Conservation (phyloP, 2,797 vertebrate genomes). For the Pagetopsis macropterus region DNA sequence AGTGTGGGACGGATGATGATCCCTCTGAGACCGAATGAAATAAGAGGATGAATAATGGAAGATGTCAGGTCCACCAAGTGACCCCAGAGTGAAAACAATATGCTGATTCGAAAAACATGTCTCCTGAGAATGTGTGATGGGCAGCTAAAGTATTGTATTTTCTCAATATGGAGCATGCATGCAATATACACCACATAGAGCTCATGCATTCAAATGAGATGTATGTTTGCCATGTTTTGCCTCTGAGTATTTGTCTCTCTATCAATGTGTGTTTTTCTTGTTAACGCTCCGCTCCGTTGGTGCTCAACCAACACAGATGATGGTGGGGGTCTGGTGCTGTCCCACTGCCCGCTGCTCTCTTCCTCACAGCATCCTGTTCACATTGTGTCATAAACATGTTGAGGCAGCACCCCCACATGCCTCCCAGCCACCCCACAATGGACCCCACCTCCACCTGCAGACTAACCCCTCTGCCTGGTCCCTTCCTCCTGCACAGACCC, state of each 20-base stretch:
- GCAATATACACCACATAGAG: neutral
- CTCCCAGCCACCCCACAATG: slow-evolving; percentile 23
- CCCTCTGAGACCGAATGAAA: slow-evolving; percentile 57
- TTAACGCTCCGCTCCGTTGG: slow-evolving; percentile 24
- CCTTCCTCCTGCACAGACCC: slow-evolving; percentile 47
- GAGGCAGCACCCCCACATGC: slow-evolving; percentile 27
- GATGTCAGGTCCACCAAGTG: slow-evolving; percentile 24
- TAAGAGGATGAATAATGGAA: slow-evolving; percentile 65
- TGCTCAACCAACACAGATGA: slow-evolving; percentile 36
- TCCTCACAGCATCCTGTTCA: slow-evolving; percentile 69
- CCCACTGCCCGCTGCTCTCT: slow-evolving; percentile 7
- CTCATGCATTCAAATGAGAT: slow-evolving; percentile 32
- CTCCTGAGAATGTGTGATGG: slow-evolving; percentile 9
- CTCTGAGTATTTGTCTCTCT: slow-evolving; percentile 21
- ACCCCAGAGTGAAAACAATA: slow-evolving; percentile 18
- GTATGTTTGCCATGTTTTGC: slow-evolving; percentile 34
- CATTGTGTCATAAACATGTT: slow-evolving; percentile 52
- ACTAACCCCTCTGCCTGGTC: slow-evolving; percentile 42
- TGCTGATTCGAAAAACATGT: slow-evolving; percentile 8
- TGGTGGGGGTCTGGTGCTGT: slow-evolving; percentile 13
- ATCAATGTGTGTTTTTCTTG: slow-evolving; percentile 31
- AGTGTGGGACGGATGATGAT: slow-evolving; percentile 58
- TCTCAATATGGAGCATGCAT: neutral
- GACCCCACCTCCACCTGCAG: slow-evolving; percentile 65
- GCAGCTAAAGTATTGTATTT: neutral